Conservation (phyloP, 2,797 vertebrate genomes). For the Chrosomus eos region DNA sequence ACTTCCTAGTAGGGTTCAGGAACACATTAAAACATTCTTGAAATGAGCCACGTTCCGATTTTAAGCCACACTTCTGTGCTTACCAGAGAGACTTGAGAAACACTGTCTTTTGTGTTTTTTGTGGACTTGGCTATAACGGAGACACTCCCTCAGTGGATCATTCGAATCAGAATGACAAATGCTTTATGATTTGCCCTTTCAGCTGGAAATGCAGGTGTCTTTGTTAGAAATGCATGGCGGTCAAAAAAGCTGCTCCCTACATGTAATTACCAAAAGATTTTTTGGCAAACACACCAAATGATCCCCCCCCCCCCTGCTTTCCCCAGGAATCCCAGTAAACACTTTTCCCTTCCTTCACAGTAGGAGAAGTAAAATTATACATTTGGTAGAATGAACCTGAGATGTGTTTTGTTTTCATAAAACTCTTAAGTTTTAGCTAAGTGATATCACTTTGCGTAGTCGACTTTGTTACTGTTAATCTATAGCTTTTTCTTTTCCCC, state of each 20-base stretch:
- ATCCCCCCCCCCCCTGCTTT: constrained; percentile 56
- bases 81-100: constrained; percentile 22
- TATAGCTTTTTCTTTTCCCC: neutral
- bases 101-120: constrained; percentile 38
- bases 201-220: constrained; percentile 72
- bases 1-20: constrained; percentile 58
- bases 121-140: constrained; percentile 22
- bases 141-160: constrained; percentile 56
- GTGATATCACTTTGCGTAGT: constrained; percentile 4
- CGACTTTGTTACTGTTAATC: constrained; percentile 7
- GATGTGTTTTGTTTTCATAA: constrained; percentile 43
- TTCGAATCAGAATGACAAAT: constrained; percentile 66
- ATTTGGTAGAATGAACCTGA: constrained; percentile 58
- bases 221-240: constrained; percentile 62
- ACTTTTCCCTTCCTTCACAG: constrained; percentile 53
- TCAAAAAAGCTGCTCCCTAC: constrained; percentile 63
- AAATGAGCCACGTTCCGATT: constrained; percentile 45
- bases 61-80: constrained; percentile 33
- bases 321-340: constrained; percentile 56
- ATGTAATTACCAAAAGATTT: constrained; percentile 68
- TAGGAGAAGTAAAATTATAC: constrained; percentile 63
- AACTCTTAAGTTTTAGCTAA: constrained; percentile 28
- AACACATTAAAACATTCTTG: constrained; percentile 56
- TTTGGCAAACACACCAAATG: constrained; percentile 63
- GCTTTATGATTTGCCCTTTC: constrained; percentile 66